These are phyloP conservation scores for Festucalex cinctus DNA, from an alignment of 2,113 vertebrate species.

Conservation along the genomic window DNA sequence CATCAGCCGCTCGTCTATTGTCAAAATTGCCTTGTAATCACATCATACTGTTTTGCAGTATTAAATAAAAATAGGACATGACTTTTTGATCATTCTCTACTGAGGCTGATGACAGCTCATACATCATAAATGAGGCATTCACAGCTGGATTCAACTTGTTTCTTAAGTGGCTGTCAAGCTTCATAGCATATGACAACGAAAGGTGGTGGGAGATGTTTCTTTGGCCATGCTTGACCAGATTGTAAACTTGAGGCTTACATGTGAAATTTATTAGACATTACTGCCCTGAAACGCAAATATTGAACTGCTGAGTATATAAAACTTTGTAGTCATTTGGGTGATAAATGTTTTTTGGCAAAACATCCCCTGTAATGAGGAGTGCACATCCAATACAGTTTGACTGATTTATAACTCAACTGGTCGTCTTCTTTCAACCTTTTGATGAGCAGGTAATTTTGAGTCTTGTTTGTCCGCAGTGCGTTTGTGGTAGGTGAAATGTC, in stretches of 20 bases:
- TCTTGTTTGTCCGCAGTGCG: neutral
- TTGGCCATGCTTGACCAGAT: neutral
- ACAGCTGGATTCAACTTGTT: neutral
- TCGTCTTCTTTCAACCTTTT: neutral
- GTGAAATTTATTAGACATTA: neutral
- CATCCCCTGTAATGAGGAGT: neutral
- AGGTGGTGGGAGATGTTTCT: neutral
- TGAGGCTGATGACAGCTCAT: neutral
- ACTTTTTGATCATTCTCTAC: neutral
- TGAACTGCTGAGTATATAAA: neutral
- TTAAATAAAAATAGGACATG: slow-evolving; percentile 2
- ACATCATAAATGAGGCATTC: slow-evolving; percentile 3
- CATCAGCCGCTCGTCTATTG: neutral
- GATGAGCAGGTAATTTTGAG: neutral
- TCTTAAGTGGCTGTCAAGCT: neutral
- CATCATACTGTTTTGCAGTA: slow-evolving; percentile 1
- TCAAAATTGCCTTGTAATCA: neutral
- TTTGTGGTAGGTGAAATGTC: neutral
- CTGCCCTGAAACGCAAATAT: neutral
- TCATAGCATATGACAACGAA: neutral
- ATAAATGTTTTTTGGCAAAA: neutral
- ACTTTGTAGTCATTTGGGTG: neutral
- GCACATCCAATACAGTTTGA: neutral
- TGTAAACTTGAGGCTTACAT: neutral
- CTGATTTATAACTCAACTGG: neutral